Percentiles rank a stretch among this genome's conserved stretches.
phyloP scores from a whole-genome alignment of 2,888 invertebrate genomes.

The Cantharis flavilabris region DNA sequence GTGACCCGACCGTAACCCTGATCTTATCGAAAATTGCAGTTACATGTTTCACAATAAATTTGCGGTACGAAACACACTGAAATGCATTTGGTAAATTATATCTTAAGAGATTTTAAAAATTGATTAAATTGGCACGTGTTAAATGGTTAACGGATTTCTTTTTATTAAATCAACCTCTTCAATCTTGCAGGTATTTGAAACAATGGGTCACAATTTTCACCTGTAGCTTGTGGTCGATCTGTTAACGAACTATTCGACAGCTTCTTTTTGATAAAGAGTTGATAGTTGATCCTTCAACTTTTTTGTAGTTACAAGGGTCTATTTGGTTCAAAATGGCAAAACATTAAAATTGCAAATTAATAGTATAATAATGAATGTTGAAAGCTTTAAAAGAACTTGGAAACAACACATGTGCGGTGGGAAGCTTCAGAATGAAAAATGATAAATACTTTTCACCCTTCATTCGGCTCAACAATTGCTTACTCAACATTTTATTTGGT shows the following conservation, averaged over 20 bases:
- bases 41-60: conserved; percentile 30
- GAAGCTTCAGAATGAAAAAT: not conserved
- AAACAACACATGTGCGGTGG: not conserved
- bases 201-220: conserved; percentile 39
- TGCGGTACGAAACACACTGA: conserved; percentile 21
- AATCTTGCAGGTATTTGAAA: conserved; percentile 24
- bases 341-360: not conserved
- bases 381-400: not conserved
- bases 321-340: not conserved
- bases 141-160: conserved; percentile 26
- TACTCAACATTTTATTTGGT: too few species aligned
- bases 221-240: conserved; percentile 34
- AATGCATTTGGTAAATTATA: conserved; percentile 25
- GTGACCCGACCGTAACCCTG: conserved; percentile 26
- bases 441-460: conserved; percentile 8
- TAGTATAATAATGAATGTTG: not conserved
- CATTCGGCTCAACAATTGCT: not conserved
- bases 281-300: not conserved
- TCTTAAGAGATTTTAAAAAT: conserved; percentile 18
- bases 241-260: conserved; percentile 7
- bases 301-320: not conserved
- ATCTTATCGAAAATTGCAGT: conserved; percentile 31
- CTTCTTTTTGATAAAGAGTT: not conserved
- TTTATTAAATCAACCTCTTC: conserved; percentile 16
- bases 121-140: conserved; percentile 28